These are phyloP conservation scores for Mylabris sibirica DNA, from an alignment of 2,888 invertebrate species.

Conservation along the genomic window DNA sequence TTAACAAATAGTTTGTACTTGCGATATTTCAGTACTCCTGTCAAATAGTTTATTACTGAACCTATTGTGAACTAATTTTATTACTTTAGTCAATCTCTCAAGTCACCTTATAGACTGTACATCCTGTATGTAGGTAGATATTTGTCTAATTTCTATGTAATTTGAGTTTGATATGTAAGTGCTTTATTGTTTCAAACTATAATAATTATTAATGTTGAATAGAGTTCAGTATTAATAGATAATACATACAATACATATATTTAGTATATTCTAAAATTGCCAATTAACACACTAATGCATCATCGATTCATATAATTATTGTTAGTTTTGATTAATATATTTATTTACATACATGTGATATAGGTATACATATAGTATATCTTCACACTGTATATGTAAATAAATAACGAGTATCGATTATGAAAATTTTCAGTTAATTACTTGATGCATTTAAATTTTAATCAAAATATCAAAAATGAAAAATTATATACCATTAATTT, in stretches of 20 bases:
- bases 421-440: neutral
- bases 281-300: neutral
- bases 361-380: no score
- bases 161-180: constrained; percentile 4
- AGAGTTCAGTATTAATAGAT: neutral
- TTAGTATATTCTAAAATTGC: neutral
- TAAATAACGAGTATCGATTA: constrained; percentile 2
- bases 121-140: no score
- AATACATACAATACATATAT: neutral
- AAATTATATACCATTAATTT: neutral
- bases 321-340: neutral
- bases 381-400: neutral
- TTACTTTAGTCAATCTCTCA: no score
- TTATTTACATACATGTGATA: neutral
- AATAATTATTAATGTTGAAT: neutral
- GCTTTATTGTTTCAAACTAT: neutral
- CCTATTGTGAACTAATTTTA: no score
- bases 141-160: neutral
- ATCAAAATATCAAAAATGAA: neutral
- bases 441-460: neutral
- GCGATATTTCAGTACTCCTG: no score
- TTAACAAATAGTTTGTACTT: no score
- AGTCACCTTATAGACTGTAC: no score
- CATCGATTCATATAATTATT: neutral
- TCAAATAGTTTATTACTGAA: no score